Base-by-base conservation (phyloP, 2,888 invertebrate genomes). In the Drosophila hawaiiensis region DNA sequence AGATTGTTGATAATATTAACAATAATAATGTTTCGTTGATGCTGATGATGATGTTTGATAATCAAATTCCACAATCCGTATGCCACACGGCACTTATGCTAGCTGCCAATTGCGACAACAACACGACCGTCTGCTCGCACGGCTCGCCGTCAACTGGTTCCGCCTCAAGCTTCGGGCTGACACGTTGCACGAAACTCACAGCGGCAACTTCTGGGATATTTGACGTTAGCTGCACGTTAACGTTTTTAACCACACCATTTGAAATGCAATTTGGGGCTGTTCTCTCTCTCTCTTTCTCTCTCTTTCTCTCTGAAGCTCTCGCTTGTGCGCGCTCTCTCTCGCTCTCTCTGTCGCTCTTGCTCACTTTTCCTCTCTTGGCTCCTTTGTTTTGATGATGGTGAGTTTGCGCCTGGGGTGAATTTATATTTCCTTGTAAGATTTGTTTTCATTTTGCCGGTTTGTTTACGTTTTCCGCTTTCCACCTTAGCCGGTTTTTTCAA, bases 141-240 rank as follows among this genome's bases (percentile, higher is more conserved):
- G 90, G 93, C 92, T 93, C 92, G 93, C 92, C 93, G 91, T 92
- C 91, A 92, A 93, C 93, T 93, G 91, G 89, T 91, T 89, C 91
- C 90, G 90, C 89, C 87, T 87, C 88, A 90, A 92, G 91, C 86
- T 79, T 91, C 92, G 76, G 62, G 86, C 83, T 69, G 83, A 47
- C 55, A 59, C 77, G 65, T 66, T 80, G 82, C 78, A 67, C 78
- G 78, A 41, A 39, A 64, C 64, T n/a, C 68, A 59, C 73, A 73
- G 65, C 73, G 62, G 29, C 53, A 62, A 54, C 43, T 62, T 63
- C 39, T 66, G 69, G 77, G 73, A 68, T 75, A 84, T 73, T 84
- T 69, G 50, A 56, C 56, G 59, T 28, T 52, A 47, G 66, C 68
- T 73, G 82, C 80, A 71, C 22, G 28, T 12, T 54, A 47, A 71